Conservation (phyloP, 2,113 vertebrate species). For the Ophiodon elongatus region DNA sequence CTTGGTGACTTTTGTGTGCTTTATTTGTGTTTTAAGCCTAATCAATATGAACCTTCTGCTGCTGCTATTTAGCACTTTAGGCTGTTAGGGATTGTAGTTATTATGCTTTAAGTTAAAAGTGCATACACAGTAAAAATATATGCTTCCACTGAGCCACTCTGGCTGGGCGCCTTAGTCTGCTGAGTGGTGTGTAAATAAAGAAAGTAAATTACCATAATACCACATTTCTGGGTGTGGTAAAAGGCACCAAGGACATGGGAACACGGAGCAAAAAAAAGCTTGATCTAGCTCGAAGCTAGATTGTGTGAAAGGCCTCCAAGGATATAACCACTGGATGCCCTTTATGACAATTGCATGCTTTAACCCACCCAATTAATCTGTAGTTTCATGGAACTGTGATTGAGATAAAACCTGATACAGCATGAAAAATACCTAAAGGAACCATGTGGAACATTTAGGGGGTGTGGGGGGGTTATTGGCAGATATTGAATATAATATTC, state of each 20-base stretch:
- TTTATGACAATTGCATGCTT: constrained; percentile 10
- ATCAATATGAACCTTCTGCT: constrained; percentile 5
- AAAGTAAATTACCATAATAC: constrained; percentile 67
- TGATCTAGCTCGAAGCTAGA: not conserved
- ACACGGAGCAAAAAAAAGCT: constrained; percentile 21
- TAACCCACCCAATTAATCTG: not conserved
- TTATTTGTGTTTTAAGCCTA: constrained; percentile 7
- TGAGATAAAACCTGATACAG: not conserved
- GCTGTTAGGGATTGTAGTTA: constrained; percentile 14
- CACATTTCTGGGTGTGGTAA: constrained; percentile 37
- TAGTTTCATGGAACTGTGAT: not conserved
- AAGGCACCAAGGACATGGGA: constrained; percentile 47
- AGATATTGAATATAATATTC: not conserved
- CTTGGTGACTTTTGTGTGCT: not conserved
- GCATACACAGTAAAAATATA: constrained; percentile 47
- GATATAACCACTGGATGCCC: constrained; percentile 18
- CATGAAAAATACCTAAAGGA: not conserved
- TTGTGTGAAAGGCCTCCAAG: constrained; percentile 5
- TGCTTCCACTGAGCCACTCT: constrained; percentile 48
- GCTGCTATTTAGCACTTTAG: not conserved
- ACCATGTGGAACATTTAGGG: not conserved
- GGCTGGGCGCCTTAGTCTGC: constrained; percentile 34
- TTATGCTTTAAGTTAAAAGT: constrained; percentile 50
- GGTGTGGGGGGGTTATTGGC: not conserved
- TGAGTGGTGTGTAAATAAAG: constrained; percentile 64